Conservation (phyloP, 2,797 vertebrate species). For the Thalassophryne amazonica region DNA sequence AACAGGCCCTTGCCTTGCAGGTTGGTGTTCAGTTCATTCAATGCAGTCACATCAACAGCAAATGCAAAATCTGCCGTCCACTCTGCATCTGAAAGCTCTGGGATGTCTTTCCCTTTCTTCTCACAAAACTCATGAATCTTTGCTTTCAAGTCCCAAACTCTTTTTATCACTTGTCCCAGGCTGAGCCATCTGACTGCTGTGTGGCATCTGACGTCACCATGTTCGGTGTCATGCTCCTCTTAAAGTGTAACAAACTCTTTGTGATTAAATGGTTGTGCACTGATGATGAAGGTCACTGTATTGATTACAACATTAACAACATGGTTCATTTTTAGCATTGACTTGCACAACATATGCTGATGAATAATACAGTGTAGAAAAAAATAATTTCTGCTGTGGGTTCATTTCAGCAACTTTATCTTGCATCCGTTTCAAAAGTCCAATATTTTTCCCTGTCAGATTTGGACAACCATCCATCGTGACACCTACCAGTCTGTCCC, state of each 20-base stretch:
- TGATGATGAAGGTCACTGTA: constrained; percentile 23
- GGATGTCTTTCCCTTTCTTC: no score
- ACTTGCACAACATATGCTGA: constrained; percentile 25
- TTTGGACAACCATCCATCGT: constrained; percentile 16
- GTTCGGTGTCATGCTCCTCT: constrained; percentile 2
- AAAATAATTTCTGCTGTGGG: not conserved
- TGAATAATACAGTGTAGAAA: constrained; percentile 16
- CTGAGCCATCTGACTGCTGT: no score
- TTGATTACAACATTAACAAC: constrained; percentile 22
- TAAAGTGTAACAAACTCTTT: constrained; percentile 13
- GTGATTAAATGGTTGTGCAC: constrained; percentile 17
- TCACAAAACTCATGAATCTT: no score
- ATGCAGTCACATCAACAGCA: no score
- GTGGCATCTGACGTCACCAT: constrained; percentile 6
- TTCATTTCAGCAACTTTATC: constrained; percentile 20
- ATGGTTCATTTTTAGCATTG: constrained; percentile 28
- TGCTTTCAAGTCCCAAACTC: no score
- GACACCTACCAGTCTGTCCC: constrained; percentile 2
- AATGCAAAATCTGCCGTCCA: no score
- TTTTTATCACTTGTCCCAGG: no score
- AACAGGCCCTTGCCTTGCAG: not conserved
- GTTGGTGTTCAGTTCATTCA: not conserved
- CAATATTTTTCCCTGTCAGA: constrained; percentile 7
- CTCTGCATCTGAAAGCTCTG: no score
- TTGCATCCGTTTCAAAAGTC: constrained; percentile 13